Base-by-base conservation (phyloP, 2,797 vertebrate species). In the Lerista edwardsae region DNA sequence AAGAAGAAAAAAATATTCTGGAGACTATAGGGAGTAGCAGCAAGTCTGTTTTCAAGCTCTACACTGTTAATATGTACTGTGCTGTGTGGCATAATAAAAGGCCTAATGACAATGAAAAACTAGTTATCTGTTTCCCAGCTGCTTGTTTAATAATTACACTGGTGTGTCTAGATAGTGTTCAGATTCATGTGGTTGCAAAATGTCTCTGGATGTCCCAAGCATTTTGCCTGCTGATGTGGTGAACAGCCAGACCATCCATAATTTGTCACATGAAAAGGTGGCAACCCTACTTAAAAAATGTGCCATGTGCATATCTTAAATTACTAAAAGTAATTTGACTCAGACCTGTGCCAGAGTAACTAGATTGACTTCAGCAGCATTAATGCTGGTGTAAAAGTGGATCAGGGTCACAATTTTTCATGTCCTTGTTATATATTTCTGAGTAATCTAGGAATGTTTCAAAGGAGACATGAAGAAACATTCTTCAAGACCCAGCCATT, bases 401-500 rank as follows among this genome's bases (percentile, higher is more conserved):
- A 59, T n/a, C 4, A 51, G 64, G 4, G 14, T 5, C 0, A 1
- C 61, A 0, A 0, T 9, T 31, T 44, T 68, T 83, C 79, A 67
- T 29, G 41, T 11, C 2, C 0, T 0, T 3, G 4, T 11, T 0
- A 6, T 77, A 21, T 3, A 71, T 72, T 29, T 17, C 29, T 8
- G 27, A 90, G 4, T 19, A 75, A 29, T 61, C 71, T 67, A 12
- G 1, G 57, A 65, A 15, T 31, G 69, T 80, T 68, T 86, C 31
- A 25, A 83, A 59, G 59, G 27, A 31, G 15, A 87, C 5, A 39
- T 67, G 39, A 2, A 83, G 74, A 85, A 71, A 44, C n/a, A 1
- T 0, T 76, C 17, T 36, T 80, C 62, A 84, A 86, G 62, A 83
- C 65, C 59, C 41, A 76, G 86, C 55, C 12, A 9, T 65, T 51